These are phyloP conservation scores for Catocala sponsa DNA, from an alignment of 2,888 invertebrate genomes.

Conservation along the genomic window DNA sequence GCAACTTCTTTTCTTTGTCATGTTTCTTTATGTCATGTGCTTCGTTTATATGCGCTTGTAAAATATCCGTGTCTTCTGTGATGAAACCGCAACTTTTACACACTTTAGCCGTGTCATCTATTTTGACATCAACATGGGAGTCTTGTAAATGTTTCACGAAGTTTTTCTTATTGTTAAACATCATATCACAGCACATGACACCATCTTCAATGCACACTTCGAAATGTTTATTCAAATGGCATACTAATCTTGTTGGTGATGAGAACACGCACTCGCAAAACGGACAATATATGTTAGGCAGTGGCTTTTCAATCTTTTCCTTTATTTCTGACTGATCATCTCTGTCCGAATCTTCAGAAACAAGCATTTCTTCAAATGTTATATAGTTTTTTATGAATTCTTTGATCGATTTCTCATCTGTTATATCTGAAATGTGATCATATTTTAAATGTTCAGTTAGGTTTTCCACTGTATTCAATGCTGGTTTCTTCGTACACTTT, in stretches of 20 bases:
- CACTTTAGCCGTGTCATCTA: constrained; percentile 21
- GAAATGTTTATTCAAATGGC: constrained; percentile 69
- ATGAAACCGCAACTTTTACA: constrained; percentile 64
- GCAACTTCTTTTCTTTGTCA: constrained; percentile 34
- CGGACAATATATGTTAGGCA: constrained; percentile 63
- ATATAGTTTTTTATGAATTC: constrained; percentile 67
- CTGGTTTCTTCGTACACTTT: constrained; percentile 57
- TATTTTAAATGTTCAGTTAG: constrained; percentile 62
- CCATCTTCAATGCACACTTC: constrained; percentile 57
- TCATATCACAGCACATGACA: constrained; percentile 61
- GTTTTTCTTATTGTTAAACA: constrained; percentile 53
- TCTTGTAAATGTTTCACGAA: constrained; percentile 67
- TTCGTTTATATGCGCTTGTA: constrained; percentile 54
- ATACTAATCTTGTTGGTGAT: constrained; percentile 63
- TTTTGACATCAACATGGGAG: constrained; percentile 49
- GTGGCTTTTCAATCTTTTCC: constrained; percentile 12
- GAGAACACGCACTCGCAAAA: constrained; percentile 70
- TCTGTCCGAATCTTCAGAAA: constrained; percentile 54
- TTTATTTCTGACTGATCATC: constrained; percentile 34
- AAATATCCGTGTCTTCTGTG: constrained; percentile 39
- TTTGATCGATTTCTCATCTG: constrained; percentile 39
- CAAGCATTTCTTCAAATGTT: constrained; percentile 68
- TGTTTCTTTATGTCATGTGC: constrained; percentile 39
- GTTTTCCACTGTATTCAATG: constrained; percentile 44
- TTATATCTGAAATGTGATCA: constrained; percentile 50